Percentiles rank a stretch among this genome's conserved stretches.
These are phyloP conservation scores for Grapholita molesta DNA, from an alignment of 1,140 invertebrate species.

Conservation along the genomic window DNA sequence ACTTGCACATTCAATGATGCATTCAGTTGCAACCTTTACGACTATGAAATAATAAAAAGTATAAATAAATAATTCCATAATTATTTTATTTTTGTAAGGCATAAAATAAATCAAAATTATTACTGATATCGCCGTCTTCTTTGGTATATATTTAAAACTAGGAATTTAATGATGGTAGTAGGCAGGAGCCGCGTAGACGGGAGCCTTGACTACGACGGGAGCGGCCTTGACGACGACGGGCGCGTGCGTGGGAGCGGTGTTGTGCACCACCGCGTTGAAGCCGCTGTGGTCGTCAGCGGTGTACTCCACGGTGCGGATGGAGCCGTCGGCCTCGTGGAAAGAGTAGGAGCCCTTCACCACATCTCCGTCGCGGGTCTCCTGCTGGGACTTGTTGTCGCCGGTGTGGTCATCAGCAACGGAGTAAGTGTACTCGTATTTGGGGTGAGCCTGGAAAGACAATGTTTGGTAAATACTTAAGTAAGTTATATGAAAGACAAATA, in stretches of 20 bases:
- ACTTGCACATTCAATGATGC: too few species aligned
- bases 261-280: constrained; percentile 70
- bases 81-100: background rate
- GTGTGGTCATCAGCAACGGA: constrained; percentile 65
- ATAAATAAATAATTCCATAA: too few species aligned
- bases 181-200: constrained; percentile 15
- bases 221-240: constrained; percentile 9
- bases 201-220: constrained; percentile 52
- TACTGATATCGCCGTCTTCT: background rate
- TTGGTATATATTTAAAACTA: background rate
- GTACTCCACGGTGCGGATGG: constrained; percentile 34
- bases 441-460: constrained; percentile 33
- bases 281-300: constrained; percentile 56
- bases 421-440: constrained; percentile 62
- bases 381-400: constrained; percentile 76
- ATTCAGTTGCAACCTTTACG: too few species aligned
- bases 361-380: constrained; percentile 78
- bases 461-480: background rate
- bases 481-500: too few species aligned
- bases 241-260: constrained; percentile 52
- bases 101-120: background rate
- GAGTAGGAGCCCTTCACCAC: constrained; percentile 71
- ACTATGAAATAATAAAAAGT: too few species aligned
- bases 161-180: constrained; percentile 13
- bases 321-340: constrained; percentile 33